phyloP scores from a whole-genome alignment of 2,888 invertebrate genomes.

The Melangyna quadrimaculata region DNA sequence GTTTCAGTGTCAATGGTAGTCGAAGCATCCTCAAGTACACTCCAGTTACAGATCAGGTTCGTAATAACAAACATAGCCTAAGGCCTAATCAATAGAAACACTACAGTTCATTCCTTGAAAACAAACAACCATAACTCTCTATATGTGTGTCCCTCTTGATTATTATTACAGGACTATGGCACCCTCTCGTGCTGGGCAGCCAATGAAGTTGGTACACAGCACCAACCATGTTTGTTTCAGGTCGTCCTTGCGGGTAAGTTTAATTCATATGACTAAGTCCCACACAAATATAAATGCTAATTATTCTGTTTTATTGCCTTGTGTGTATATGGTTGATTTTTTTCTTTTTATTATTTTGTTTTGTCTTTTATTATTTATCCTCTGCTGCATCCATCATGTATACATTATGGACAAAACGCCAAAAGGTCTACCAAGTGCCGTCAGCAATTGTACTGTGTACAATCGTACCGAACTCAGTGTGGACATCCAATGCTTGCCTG shows the following conservation, averaged over 20 bases:
- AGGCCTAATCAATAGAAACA: background rate
- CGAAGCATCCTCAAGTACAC: conserved; percentile 86
- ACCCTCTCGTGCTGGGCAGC: conserved; percentile 93
- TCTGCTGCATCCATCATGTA: conserved; percentile 17
- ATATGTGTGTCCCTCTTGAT: conserved; percentile 32
- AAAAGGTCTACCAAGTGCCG: conserved; percentile 91
- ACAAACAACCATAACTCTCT: background rate
- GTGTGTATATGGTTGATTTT: background rate
- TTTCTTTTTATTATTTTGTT: background rate
- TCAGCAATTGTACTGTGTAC: conserved; percentile 91
- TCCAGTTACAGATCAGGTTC: conserved; percentile 83
- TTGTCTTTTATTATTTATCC: conserved; percentile 12
- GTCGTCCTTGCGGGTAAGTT: conserved; percentile 92
- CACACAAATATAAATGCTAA: conserved; percentile 42
- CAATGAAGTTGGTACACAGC: conserved; percentile 91
- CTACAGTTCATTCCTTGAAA: background rate
- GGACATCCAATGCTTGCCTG: conserved; percentile 90
- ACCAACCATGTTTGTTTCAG: conserved; percentile 92
- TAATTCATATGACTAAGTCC: conserved; percentile 46
- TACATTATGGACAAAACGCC: conserved; percentile 33
- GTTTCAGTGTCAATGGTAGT: conserved; percentile 90
- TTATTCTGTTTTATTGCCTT: conserved; percentile 44
- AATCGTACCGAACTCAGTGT: conserved; percentile 93
- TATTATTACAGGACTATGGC: conserved; percentile 86
- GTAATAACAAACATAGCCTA: background rate